These are phyloP conservation scores for Pterocles burchelli DNA, from an alignment of 2,113 vertebrate species.

Conservation along the genomic window DNA sequence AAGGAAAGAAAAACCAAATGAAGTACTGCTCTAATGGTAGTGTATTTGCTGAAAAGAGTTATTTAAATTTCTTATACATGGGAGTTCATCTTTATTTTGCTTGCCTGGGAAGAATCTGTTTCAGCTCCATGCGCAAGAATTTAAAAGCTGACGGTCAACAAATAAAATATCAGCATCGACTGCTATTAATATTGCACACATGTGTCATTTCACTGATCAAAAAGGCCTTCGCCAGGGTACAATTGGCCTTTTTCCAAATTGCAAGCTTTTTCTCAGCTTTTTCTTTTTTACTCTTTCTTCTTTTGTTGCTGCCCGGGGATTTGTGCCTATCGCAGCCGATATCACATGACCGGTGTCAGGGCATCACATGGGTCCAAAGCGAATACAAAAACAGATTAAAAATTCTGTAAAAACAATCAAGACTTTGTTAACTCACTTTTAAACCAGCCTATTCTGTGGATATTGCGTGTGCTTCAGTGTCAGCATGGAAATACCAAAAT, in stretches of 20 bases:
- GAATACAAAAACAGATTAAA: constrained; percentile 78
- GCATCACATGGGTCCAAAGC: constrained; percentile 80
- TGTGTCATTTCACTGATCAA: constrained; percentile 83
- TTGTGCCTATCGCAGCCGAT: constrained; percentile 81
- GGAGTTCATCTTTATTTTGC: constrained; percentile 60
- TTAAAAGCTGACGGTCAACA: constrained; percentile 63
- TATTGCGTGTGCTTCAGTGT: background rate
- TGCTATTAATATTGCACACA: constrained; percentile 88
- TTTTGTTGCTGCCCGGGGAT: constrained; percentile 83
- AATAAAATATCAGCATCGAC: constrained; percentile 79
- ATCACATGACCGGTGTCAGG: constrained; percentile 82
- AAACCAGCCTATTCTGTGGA: background rate
- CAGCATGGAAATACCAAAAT: background rate
- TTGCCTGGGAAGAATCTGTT: constrained; percentile 48
- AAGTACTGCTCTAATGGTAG: constrained; percentile 13
- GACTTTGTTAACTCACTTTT: constrained; percentile 70
- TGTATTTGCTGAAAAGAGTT: constrained; percentile 43
- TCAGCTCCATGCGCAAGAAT: constrained; percentile 60
- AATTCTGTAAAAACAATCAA: constrained; percentile 76
- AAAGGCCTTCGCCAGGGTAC: constrained; percentile 74
- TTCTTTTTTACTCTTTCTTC: constrained; percentile 80
- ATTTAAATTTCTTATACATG: constrained; percentile 54
- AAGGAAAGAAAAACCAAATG: constrained; percentile 37
- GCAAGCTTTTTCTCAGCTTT: constrained; percentile 83
- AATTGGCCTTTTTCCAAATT: constrained; percentile 83